Evolutionary conservation across 2,797 vertebrate genomes (phyloP).

Genomic region (Enteromius radiatus): DNA sequence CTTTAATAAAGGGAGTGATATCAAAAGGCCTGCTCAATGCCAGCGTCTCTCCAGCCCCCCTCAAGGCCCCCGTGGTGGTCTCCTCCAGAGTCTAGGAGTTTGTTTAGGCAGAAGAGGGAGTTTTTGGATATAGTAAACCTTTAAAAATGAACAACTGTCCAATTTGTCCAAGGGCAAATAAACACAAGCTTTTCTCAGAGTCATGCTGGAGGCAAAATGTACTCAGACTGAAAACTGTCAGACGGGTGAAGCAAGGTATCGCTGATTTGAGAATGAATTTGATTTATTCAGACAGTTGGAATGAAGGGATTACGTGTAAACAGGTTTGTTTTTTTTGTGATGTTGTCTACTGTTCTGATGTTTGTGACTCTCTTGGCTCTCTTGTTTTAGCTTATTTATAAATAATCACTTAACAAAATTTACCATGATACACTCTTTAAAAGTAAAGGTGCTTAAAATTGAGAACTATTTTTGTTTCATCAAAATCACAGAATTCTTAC

Average conservation of each 20-base stretch:
- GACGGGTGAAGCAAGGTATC: neutral
- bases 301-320: neutral
- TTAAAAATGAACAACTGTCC: constrained; percentile 24
- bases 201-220: constrained; percentile 7
- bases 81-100: neutral
- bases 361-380: neutral
- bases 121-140: neutral
- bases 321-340: neutral
- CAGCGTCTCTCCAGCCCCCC: neutral
- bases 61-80: neutral
- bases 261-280: constrained; percentile 11
- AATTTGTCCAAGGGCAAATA: constrained; percentile 2
- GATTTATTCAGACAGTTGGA: constrained; percentile 19
- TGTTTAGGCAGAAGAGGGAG: neutral
- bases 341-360: neutral
- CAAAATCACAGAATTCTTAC: too few relatives aligned
- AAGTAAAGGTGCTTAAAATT: too few relatives aligned
- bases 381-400: neutral
- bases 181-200: constrained; percentile 13
- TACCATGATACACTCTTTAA: too few relatives aligned
- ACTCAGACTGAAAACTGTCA: constrained; percentile 1
- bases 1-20: constrained; percentile 32
- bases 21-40: constrained; percentile 33
- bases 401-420: neutral
- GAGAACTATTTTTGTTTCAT: too few relatives aligned